Evolutionary conservation across 2,888 invertebrate species (phyloP), one percentile per base, ranked within the genome.

Genomic region (Rotaria sp.): DNA sequence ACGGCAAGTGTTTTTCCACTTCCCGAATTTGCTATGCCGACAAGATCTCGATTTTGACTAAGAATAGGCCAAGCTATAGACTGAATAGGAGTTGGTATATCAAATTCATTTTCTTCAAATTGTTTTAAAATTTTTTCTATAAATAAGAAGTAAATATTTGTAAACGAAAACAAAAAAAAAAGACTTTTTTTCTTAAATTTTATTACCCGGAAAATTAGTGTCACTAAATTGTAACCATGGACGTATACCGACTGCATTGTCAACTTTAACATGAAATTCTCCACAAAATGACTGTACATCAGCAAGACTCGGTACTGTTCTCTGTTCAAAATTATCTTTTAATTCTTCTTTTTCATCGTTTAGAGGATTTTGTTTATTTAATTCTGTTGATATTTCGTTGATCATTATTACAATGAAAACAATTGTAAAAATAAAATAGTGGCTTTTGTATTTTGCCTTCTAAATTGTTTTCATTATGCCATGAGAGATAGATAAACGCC

Each of bases 81-180:
- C 45, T 80, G 80, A 80, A 80, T 80, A 3, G 80, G 80, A 7
- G 80, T 80, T 45, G 80, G 80, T n/a, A 80, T 10, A 45, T 80
- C 80, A 35, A 26, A 80, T 80, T 80, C 80, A n/a, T n/a, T n/a
- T 26, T 45, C 80, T 80, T 80, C 80, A n/a, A 80, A 80, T 80
- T 45, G 26, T 45, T 80, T 80, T 26, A 80, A 45, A 15, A 80
- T n/a, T 80, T 80, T 45, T 45, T 80, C 80, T 80, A 45, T 24
- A 41, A 50, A 50, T 50, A 18, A 50, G 18, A 41, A 80, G 24
- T 13, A 13, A 18, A 26, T 8, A 26, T 18, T 74, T 24, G 2
- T 21, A 24, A 24, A 52, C 5, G 50, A 50, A 50, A 50, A 50
- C 7, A 45, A 45, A 45, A 45, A 48, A 15, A 48, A 48, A 48